Evolutionary conservation across 2,888 invertebrate species (phyloP), one percentile per base, ranked within the genome.

Genomic region (Lasius fuliginosus): DNA sequence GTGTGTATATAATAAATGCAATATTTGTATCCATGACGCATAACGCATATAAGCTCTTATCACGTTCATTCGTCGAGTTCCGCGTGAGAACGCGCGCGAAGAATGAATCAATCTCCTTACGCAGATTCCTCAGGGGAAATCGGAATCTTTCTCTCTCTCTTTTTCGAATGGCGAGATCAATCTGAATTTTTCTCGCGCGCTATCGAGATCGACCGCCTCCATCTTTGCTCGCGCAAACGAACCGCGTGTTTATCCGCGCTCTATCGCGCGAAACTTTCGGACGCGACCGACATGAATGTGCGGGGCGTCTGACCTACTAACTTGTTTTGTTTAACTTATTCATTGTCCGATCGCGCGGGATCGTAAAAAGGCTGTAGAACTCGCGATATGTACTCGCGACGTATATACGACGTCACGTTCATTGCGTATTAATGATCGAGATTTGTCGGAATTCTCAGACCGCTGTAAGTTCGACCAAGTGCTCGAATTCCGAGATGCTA

Each of bases 261-360:
- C 58, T 33, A 58, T 79, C 74, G n/a, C 60, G 60, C 33, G 12
- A 86, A 82, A 86, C 53, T 82, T 73, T 23, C 58, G 18, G 36
- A 67, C 33, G 30, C 65, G 12, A 42, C 62, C 18, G 46, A 18
- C 36, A 40, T 0, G 27, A 15, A 5, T 40, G 18, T 27, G 30
- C 46, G 74, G 40, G 58, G 74, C 79, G 76, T 27, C 75, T 81
- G 79, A 81, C 76, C 79, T 81, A 81, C 79, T 81, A 81, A 81
- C 79, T 81, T 75, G 79, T 81, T 81, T 81, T 74, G 75, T 74
- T 74, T 74, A 81, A 75, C 60, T 81, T 81, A 81, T 81, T 81
- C 75, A 81, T 79, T 74, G 42, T 46, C 58, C 77, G 74, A 73
- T 73, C 42, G 74, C 12, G 67, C 27, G 49, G 36, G 60, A 30